These are phyloP conservation scores for Pristionchus exspectatus DNA, from an alignment of 2,888 invertebrate species.

Conservation along the genomic window DNA sequence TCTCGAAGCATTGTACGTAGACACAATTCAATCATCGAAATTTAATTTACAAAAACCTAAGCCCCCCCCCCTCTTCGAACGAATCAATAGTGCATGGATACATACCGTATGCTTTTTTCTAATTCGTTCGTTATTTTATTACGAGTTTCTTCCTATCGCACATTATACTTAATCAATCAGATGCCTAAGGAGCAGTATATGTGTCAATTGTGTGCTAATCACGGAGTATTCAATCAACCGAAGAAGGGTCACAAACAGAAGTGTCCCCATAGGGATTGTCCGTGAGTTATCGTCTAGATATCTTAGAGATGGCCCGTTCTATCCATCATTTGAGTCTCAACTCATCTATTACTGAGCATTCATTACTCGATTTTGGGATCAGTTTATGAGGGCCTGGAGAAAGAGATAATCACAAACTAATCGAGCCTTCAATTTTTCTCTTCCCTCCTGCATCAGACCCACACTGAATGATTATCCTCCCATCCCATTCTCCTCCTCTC, in stretches of 20 bases:
- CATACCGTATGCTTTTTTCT: too few relatives aligned
- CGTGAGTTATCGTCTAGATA: conserved; percentile 66
- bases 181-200: conserved; percentile 79
- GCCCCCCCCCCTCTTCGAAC: too few relatives aligned
- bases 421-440: conserved; percentile 15
- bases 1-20: too few relatives aligned
- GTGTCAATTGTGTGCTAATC: conserved; percentile 79
- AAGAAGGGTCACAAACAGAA: conserved; percentile 79
- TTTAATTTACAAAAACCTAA: too few relatives aligned
- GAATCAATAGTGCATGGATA: too few relatives aligned
- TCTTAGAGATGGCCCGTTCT: too few relatives aligned
- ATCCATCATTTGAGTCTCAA: too few relatives aligned
- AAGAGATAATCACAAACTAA: background rate
- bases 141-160: too few relatives aligned
- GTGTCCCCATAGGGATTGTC: conserved; percentile 75
- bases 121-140: background rate
- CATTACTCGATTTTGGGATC: too few relatives aligned
- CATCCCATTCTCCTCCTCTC: background rate
- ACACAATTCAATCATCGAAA: too few relatives aligned
- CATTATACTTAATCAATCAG: background rate
- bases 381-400: too few relatives aligned
- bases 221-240: conserved; percentile 78
- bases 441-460: background rate
- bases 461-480: background rate
- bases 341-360: too few relatives aligned